Evolutionary conservation across 1,140 invertebrate genomes (phyloP), one percentile per base, ranked within the genome.

Genomic region (Eumaeus atala): DNA sequence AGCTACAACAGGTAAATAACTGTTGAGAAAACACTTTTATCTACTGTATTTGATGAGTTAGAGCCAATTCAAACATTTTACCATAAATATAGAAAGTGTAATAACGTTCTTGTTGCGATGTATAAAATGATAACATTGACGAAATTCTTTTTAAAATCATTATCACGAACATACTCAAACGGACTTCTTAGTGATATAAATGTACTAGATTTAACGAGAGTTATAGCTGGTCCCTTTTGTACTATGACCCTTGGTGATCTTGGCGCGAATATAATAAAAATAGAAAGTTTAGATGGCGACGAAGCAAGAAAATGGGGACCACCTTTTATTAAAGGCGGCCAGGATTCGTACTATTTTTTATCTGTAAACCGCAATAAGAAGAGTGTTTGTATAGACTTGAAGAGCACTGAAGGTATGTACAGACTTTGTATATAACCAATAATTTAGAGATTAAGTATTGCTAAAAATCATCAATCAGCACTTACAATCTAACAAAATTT

Each of bases 351-450:
- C 54, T 99, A 99, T 74, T 99, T 97, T 82, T 71, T 95, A 5
- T 90, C 92, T 33, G 89, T 96, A 0, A 99, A 99, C 87, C 91
- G 98, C 61, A 99, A 98, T 79, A 99, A 99, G 83, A 96, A 96
- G 78, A 98, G 97, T 78, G 88, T 98, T 47, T 96, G 94, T 64
- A 87, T 99, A 40, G 92, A 99, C 82, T 81, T 99, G 1, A 96
- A 96, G 73, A 87, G 88, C 14, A 48, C 70, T 18, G 80, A 91
- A 79, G 87, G 87, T 87, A 77, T 74, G 73, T 62, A 40, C 35
- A 58, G 5, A 28, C 21, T 28, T 28, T 28, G 21, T 6, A 3
- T 28, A 28, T n/a, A n/a, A n/a, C n/a, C n/a, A n/a, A n/a, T n/a
- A n/a, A n/a, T n/a, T n/a, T n/a, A n/a, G n/a, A n/a, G n/a, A n/a